A percentile compares a stretch with the other conserved stretches of the same genome.
These are phyloP conservation scores for Myxocyprinus asiaticus DNA, from an alignment of 2,113 vertebrate genomes.

Conservation along the genomic window DNA sequence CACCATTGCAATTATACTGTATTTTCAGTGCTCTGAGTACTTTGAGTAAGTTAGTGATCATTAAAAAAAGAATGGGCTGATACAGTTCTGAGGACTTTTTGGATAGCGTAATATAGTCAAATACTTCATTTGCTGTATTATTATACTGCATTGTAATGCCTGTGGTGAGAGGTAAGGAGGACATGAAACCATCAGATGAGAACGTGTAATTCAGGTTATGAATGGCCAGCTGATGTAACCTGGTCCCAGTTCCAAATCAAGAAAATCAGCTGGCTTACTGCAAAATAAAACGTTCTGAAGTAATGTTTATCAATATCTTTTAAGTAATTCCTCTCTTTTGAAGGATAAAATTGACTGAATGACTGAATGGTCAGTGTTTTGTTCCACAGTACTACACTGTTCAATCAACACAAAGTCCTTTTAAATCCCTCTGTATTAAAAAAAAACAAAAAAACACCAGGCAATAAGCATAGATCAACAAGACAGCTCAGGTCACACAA, in stretches of 20 bases:
- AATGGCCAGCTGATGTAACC: not conserved
- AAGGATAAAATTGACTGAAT: slow-evolving; percentile 4
- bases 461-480: slow-evolving; percentile 23
- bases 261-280: not conserved
- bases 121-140: not conserved
- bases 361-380: not conserved
- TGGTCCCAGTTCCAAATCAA: not conserved
- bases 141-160: slow-evolving; percentile 24
- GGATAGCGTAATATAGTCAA: not conserved
- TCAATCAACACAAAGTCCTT: not conserved
- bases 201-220: not conserved
- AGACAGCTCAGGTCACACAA: slow-evolving; percentile 5
- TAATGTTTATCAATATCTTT: not conserved
- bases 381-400: slow-evolving; percentile 9
- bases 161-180: not conserved
- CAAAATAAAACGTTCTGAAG: not conserved
- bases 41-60: not conserved
- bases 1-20: slow-evolving; percentile 43
- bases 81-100: slow-evolving; percentile 8
- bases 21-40: not conserved
- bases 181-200: not conserved
- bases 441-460: slow-evolving; percentile 9
- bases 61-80: not conserved
- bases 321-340: not conserved
- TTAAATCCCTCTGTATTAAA: slow-evolving; percentile 26